Evolutionary conservation across 1,140 invertebrate species (phyloP).

Genomic region (Mizuhopecten yessoensis): DNA sequence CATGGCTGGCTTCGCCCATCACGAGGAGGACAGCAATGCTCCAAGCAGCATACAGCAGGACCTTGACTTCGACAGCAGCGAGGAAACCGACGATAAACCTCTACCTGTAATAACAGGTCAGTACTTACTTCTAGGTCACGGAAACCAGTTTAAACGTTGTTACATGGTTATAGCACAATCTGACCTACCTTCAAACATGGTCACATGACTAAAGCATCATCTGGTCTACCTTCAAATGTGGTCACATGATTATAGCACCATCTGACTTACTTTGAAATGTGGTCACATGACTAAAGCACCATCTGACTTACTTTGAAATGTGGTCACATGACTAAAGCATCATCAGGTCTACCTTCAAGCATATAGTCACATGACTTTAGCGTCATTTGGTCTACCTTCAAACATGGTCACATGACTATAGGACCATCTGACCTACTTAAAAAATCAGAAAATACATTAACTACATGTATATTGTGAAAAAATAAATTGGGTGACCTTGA

Average conservation of each 20-base stretch:
- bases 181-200: too few relatives aligned
- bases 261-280: not conserved
- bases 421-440: not conserved
- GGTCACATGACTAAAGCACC: not conserved
- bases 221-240: too few relatives aligned
- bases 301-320: not conserved
- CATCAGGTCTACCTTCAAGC: not conserved
- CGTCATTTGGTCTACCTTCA: not conserved
- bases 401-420: not conserved
- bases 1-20: conserved; percentile 86
- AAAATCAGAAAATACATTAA: too few relatives aligned
- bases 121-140: too few relatives aligned
- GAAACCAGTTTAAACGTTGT: too few relatives aligned
- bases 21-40: conserved; percentile 75
- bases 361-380: not conserved
- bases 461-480: too few relatives aligned
- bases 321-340: not conserved
- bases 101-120: not conserved
- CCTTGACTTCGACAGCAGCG: conserved; percentile 85
- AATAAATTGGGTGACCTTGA: too few relatives aligned
- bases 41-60: conserved; percentile 85
- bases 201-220: too few relatives aligned
- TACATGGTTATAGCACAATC: too few relatives aligned
- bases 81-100: conserved; percentile 84
- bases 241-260: too few relatives aligned